These are phyloP conservation scores for Digitonthophagus gazella DNA, from an alignment of 2,888 invertebrate species.

Conservation along the genomic window DNA sequence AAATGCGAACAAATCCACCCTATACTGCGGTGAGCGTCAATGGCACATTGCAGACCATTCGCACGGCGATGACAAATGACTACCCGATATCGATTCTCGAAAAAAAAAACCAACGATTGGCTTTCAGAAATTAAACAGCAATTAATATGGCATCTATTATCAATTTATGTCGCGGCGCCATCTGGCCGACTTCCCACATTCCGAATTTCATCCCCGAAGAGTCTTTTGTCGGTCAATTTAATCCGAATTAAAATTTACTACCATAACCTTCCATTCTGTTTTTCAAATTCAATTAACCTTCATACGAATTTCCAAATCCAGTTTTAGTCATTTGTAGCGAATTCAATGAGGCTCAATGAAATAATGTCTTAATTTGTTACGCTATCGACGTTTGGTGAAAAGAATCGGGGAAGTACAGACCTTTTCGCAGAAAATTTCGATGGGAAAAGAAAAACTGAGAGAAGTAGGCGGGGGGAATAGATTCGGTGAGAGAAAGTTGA, in stretches of 20 bases:
- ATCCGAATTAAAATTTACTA: not conserved
- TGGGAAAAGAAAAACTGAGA: not conserved
- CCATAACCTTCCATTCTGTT: no score
- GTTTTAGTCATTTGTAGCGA: no score
- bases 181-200: constrained; percentile 1
- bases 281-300: no score
- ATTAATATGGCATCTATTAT: constrained; percentile 17
- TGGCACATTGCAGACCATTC: constrained; percentile 3
- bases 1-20: constrained; percentile 8
- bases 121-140: constrained; percentile 15
- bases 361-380: not conserved
- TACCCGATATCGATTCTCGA: constrained; percentile 11
- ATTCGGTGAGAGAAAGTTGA: not conserved
- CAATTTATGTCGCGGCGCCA: constrained; percentile 9
- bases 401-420: no score
- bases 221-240: not conserved
- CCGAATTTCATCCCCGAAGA: not conserved
- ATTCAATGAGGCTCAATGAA: no score
- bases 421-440: not conserved
- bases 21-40: constrained; percentile 1
- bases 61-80: constrained; percentile 14
- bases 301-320: no score
- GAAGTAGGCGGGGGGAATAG: not conserved
- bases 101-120: constrained; percentile 14
- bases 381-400: not conserved